These are phyloP conservation scores for Drosophila ananassae DNA, from an alignment of 1,140 invertebrate genomes.

Conservation along the genomic window DNA sequence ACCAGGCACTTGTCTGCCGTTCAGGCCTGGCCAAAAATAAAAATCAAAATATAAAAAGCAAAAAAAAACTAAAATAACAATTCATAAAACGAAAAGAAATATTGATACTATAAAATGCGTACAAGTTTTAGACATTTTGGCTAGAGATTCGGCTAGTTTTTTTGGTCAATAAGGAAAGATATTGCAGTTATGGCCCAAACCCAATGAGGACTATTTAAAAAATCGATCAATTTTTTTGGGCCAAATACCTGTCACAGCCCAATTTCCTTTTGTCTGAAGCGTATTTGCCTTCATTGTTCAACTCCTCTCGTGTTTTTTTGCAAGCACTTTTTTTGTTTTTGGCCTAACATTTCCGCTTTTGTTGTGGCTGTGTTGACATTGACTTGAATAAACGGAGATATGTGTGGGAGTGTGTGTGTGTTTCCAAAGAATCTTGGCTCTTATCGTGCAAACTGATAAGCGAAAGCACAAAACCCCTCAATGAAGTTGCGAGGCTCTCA, in stretches of 20 bases:
- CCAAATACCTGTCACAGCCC: constrained; percentile 21
- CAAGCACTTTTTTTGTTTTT: constrained; percentile 4
- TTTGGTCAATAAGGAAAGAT: background rate
- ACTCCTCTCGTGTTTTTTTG: background rate
- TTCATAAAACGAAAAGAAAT: constrained; percentile 35
- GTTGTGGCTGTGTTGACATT: constrained; percentile 53
- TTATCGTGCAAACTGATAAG: constrained; percentile 79
- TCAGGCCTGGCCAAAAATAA: constrained; percentile 36
- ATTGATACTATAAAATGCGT: constrained; percentile 21
- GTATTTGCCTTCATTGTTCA: constrained; percentile 27
- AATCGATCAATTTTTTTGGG: constrained; percentile 32
- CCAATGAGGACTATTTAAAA: background rate
- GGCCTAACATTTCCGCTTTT: constrained; percentile 44
- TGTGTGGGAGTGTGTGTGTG: constrained; percentile 15
- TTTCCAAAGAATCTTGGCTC: constrained; percentile 21
- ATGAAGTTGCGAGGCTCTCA: constrained; percentile 49
- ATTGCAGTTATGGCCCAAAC: constrained; percentile 47
- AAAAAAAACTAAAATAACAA: constrained; percentile 31
- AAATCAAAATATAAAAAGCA: constrained; percentile 18
- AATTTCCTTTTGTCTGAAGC: constrained; percentile 11
- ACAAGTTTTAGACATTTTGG: constrained; percentile 2
- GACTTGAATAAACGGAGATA: constrained; percentile 34
- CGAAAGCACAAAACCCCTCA: constrained; percentile 54
- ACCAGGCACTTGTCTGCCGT: constrained; percentile 47
- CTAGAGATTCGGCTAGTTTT: background rate